Evolutionary conservation across 2,797 vertebrate species (phyloP).

Genomic region (Gephyroberyx darwinii): DNA sequence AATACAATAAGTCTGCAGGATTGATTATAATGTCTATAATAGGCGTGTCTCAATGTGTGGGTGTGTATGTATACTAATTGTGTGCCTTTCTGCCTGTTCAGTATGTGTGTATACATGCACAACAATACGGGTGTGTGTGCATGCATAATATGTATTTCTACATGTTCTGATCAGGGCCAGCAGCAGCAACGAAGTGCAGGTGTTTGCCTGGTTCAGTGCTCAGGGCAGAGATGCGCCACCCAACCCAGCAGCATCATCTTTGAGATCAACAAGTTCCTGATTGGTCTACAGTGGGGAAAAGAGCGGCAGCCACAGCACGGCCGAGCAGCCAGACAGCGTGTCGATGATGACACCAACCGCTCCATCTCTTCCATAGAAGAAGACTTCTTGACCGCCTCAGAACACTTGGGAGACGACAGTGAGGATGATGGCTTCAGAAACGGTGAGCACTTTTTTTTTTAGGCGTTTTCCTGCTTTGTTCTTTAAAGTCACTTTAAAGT

Average conservation of each 20-base stretch:
- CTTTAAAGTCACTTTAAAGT: not conserved
- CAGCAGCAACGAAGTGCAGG: slow-evolving; percentile 84
- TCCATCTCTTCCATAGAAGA: slow-evolving; percentile 97
- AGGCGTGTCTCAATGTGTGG: slow-evolving; percentile 4
- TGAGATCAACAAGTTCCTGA: slow-evolving; percentile 97
- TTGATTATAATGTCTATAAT: slow-evolving; percentile 7
- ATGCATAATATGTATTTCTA: slow-evolving; percentile 48
- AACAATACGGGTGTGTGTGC: slow-evolving; percentile 21
- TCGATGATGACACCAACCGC: slow-evolving; percentile 95
- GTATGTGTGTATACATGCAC: not conserved
- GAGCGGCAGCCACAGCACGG: slow-evolving; percentile 84
- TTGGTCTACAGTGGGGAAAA: slow-evolving; percentile 91
- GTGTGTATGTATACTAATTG: not conserved
- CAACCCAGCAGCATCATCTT: slow-evolving; percentile 87
- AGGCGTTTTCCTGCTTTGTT: not conserved
- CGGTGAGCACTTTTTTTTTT: slow-evolving; percentile 76
- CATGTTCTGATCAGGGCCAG: slow-evolving; percentile 65
- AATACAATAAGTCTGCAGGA: not conserved
- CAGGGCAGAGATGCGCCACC: slow-evolving; percentile 77
- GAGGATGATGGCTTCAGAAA: slow-evolving; percentile 88
- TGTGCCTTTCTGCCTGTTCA: not conserved
- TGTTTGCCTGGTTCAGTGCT: slow-evolving; percentile 92
- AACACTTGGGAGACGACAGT: slow-evolving; percentile 93
- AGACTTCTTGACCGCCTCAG: slow-evolving; percentile 95
- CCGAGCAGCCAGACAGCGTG: slow-evolving; percentile 73